phyloP scores from a whole-genome alignment of 1,140 invertebrate species.

The Drosophila neocordata region DNA sequence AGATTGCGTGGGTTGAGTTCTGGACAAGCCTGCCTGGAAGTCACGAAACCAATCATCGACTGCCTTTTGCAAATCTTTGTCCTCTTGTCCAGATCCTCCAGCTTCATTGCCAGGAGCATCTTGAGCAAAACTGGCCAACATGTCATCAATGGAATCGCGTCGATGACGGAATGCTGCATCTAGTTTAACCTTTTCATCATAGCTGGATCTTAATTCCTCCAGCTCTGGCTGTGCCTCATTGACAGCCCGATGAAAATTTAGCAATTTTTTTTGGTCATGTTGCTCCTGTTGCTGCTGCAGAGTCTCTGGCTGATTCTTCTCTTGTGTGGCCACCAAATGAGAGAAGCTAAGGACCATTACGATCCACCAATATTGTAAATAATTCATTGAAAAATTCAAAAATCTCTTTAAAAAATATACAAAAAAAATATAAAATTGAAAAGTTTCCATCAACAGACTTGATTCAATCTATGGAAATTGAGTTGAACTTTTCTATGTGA shows the following conservation, averaged over 20 bases:
- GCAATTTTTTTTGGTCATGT: slow-evolving; percentile 18
- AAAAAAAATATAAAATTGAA: slow-evolving; percentile 15
- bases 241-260: slow-evolving; percentile 40
- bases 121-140: slow-evolving; percentile 55
- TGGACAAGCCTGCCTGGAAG: slow-evolving; percentile 19
- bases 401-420: slow-evolving; percentile 28
- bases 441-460: slow-evolving; percentile 1
- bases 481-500: background rate
- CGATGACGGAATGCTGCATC: slow-evolving; percentile 23
- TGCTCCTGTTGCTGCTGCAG: no score
- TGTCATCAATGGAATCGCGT: slow-evolving; percentile 56
- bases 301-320: background rate
- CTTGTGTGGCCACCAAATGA: background rate
- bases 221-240: slow-evolving; percentile 45
- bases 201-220: slow-evolving; percentile 37
- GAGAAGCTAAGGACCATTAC: slow-evolving; percentile 43
- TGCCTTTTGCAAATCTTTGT: slow-evolving; percentile 32
- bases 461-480: background rate
- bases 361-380: slow-evolving; percentile 58
- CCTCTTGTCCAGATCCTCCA: slow-evolving; percentile 7
- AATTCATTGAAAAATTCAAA: slow-evolving; percentile 35
- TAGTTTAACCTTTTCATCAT: slow-evolving; percentile 7
- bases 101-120: background rate
- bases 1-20: background rate
- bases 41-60: slow-evolving; percentile 57